Conservation (phyloP, 2,888 invertebrate genomes). For the Diarsia rubi region DNA sequence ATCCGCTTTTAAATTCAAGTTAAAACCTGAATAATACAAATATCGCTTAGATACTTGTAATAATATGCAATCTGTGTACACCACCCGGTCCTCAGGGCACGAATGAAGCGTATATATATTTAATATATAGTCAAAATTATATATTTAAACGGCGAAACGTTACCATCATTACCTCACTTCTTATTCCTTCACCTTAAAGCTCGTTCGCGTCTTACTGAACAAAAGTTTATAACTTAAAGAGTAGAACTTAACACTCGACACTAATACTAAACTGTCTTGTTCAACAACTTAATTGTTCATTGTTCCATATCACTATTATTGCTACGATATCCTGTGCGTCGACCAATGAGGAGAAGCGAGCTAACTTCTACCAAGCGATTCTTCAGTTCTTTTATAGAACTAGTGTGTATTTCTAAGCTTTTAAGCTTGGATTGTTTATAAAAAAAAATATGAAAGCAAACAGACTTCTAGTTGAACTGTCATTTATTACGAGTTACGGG, state of each 20-base stretch:
- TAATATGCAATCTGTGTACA: constrained; percentile 54
- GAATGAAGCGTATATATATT: constrained; percentile 57
- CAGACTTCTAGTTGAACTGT: constrained; percentile 56
- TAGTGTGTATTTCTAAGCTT: not conserved
- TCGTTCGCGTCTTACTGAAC: constrained; percentile 68
- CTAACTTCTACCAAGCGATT: constrained; percentile 32
- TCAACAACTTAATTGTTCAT: constrained; percentile 58
- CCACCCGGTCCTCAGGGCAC: constrained; percentile 35
- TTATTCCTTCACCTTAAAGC: constrained; percentile 66
- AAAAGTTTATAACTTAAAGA: constrained; percentile 66
- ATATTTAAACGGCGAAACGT: constrained; percentile 62
- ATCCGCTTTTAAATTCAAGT: constrained; percentile 15
- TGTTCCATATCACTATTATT: constrained; percentile 69
- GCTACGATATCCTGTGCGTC: constrained; percentile 64
- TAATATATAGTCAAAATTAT: constrained; percentile 59
- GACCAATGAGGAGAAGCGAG: constrained; percentile 54
- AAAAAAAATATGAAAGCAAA: constrained; percentile 55
- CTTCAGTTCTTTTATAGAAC: constrained; percentile 9
- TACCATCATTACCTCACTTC: constrained; percentile 58
- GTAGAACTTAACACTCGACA: constrained; percentile 68
- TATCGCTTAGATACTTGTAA: constrained; percentile 40
- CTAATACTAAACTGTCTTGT: constrained; percentile 67
- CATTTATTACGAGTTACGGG: constrained; percentile 59
- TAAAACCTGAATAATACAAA: constrained; percentile 31
- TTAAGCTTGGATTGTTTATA: constrained; percentile 29